Conservation (phyloP, 1,140 invertebrate species). For the Periplaneta americana region DNA sequence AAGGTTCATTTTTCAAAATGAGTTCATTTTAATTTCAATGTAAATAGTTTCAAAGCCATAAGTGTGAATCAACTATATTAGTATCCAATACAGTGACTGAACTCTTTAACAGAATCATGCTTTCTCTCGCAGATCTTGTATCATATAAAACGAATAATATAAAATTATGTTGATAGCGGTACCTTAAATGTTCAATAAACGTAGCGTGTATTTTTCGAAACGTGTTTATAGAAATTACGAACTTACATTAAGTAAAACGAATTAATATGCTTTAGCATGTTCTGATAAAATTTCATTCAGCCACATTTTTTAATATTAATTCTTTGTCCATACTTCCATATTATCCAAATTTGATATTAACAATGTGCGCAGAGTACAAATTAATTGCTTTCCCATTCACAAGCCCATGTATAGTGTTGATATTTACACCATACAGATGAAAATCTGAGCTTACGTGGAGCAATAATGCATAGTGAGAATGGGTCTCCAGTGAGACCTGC, state of each 20-base stretch:
- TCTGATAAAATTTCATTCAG: neutral
- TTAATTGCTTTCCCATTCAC: neutral
- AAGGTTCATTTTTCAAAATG: neutral
- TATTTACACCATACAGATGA: neutral
- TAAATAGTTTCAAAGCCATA: neutral
- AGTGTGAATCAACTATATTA: neutral
- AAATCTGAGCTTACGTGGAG: constrained; percentile 26
- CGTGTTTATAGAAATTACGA: too few species aligned
- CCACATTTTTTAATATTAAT: neutral
- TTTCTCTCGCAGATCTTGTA: too few species aligned
- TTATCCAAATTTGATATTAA: neutral
- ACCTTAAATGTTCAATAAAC: too few species aligned
- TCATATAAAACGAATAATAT: too few species aligned
- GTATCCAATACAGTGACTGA: neutral
- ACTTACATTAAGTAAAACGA: too few species aligned
- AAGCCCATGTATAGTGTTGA: neutral
- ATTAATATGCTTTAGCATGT: neutral
- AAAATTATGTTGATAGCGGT: too few species aligned
- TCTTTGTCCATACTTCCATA: neutral
- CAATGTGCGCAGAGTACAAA: neutral
- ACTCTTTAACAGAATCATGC: neutral
- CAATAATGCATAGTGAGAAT: constrained; percentile 41
- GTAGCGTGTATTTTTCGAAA: too few species aligned
- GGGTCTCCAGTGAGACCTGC: constrained; percentile 63
- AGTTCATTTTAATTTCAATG: neutral